phyloP scores from a whole-genome alignment of 2,888 invertebrate genomes.

The Pharmacophagus antenor region DNA sequence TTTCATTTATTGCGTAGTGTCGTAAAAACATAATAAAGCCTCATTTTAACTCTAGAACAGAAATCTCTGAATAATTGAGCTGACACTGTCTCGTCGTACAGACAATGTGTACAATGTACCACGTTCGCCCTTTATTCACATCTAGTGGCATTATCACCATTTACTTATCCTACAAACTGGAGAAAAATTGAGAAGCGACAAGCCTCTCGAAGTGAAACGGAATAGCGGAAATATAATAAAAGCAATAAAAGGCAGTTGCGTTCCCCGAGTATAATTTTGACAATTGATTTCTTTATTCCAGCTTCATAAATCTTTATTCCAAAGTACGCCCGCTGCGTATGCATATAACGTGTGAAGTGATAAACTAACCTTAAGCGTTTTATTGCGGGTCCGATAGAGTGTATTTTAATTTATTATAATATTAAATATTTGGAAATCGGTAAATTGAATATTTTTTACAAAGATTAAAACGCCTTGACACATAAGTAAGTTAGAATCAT shows the following conservation, averaged over 20 bases:
- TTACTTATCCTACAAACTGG: slow-evolving; percentile 56
- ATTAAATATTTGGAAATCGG: too few species aligned
- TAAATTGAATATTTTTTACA: too few species aligned
- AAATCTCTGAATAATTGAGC: slow-evolving; percentile 22
- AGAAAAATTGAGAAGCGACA: slow-evolving; percentile 62
- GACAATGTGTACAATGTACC: slow-evolving; percentile 19
- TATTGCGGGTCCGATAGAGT: background rate
- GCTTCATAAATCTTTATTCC: slow-evolving; percentile 48
- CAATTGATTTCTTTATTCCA: slow-evolving; percentile 71
- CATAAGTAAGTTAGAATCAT: too few species aligned
- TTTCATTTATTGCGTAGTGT: too few species aligned
- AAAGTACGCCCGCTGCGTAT: slow-evolving; percentile 38
- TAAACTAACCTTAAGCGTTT: slow-evolving; percentile 6
- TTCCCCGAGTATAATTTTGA: slow-evolving; percentile 62
- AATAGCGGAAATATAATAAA: slow-evolving; percentile 56
- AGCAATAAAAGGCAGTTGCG: slow-evolving; percentile 29
- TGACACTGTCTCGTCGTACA: slow-evolving; percentile 12
- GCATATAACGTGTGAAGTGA: slow-evolving; percentile 40
- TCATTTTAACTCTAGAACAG: slow-evolving; percentile 2
- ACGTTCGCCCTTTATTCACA: slow-evolving; percentile 49
- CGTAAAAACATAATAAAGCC: too few species aligned
- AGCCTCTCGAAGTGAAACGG: slow-evolving; percentile 59
- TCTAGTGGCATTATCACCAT: slow-evolving; percentile 47
- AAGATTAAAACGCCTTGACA: too few species aligned
- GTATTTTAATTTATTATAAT: slow-evolving; percentile 23